Evolutionary conservation across 2,113 vertebrate genomes (phyloP).

Genomic region (Semnornis frantzii): DNA sequence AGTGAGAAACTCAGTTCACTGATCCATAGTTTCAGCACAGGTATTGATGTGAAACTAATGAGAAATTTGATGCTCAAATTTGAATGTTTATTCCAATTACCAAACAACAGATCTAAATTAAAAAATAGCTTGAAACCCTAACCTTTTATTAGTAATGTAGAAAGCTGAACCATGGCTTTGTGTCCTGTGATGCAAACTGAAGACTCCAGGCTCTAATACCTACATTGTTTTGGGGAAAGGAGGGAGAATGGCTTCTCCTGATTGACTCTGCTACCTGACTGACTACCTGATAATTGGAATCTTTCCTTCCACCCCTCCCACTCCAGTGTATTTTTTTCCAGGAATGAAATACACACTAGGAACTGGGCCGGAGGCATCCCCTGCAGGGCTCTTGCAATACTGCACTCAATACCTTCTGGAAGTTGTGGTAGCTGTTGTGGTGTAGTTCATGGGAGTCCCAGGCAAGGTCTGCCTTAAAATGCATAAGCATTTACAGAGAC

Average conservation of each 20-base stretch:
- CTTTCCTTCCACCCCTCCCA: neutral
- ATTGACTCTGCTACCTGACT: slow-evolving; percentile 13
- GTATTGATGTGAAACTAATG: slow-evolving; percentile 89
- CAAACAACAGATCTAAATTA: slow-evolving; percentile 80
- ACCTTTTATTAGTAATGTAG: slow-evolving; percentile 74
- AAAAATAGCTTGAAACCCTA: slow-evolving; percentile 76
- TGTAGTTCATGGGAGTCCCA: neutral
- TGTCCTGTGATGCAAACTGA: neutral
- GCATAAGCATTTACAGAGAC: no score
- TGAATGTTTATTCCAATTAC: slow-evolving; percentile 89
- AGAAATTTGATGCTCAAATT: slow-evolving; percentile 87
- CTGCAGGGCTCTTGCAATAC: slow-evolving; percentile 32
- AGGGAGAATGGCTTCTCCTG: slow-evolving; percentile 7
- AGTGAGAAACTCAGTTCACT: slow-evolving; percentile 79
- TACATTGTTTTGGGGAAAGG: slow-evolving; percentile 16
- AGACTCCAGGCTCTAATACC: neutral
- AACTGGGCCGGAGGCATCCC: slow-evolving; percentile 39
- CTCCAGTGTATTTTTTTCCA: slow-evolving; percentile 5
- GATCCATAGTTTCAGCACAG: slow-evolving; percentile 82
- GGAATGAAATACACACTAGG: neutral
- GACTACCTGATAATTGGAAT: slow-evolving; percentile 22
- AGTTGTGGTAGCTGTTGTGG: neutral
- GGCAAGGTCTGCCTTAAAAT: neutral
- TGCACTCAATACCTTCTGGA: neutral
- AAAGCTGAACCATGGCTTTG: slow-evolving; percentile 32